These are phyloP conservation scores for Pungitius pungitius DNA, from an alignment of 2,113 vertebrate species.

Conservation along the genomic window DNA sequence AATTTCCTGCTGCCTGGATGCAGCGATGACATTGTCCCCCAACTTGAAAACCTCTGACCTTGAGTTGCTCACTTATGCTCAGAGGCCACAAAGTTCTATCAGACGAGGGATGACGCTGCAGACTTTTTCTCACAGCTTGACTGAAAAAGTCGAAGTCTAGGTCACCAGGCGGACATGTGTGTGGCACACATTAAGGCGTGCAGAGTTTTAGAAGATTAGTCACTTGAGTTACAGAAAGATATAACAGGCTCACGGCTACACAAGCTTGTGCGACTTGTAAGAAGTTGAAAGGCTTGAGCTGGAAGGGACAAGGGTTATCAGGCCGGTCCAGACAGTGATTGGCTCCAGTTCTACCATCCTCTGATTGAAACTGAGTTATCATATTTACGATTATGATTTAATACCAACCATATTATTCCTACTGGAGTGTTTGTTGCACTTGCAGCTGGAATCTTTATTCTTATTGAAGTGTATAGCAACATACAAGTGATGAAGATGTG, in stretches of 20 bases:
- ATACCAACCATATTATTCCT: background rate
- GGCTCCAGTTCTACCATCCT: background rate
- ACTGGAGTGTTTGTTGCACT: background rate
- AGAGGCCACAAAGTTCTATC: conserved; percentile 43
- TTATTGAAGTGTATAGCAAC: background rate
- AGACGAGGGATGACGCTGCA: conserved; percentile 50
- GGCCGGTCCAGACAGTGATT: background rate
- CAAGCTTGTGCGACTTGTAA: conserved; percentile 17
- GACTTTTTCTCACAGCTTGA: conserved; percentile 55
- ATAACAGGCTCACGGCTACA: conserved; percentile 31
- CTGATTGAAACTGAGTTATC: conserved; percentile 4
- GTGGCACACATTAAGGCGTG: conserved; percentile 25
- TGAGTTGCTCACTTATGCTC: conserved; percentile 39
- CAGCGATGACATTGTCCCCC: conserved; percentile 37
- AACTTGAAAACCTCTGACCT: conserved; percentile 50
- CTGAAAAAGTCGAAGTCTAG: conserved; percentile 47
- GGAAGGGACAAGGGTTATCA: conserved; percentile 6
- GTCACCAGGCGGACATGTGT: conserved; percentile 48
- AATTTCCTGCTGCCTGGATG: conserved; percentile 46
- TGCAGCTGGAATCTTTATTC: background rate
- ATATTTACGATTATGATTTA: background rate
- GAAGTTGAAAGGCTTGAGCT: conserved; percentile 27
- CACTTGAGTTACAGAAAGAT: conserved; percentile 41
- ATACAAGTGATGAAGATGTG: background rate
- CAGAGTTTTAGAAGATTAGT: conserved; percentile 37